Percentiles rank a stretch among this genome's conserved stretches.
These are phyloP conservation scores for Nipponacmea schrenckii DNA, from an alignment of 2,888 invertebrate species.

Conservation along the genomic window DNA sequence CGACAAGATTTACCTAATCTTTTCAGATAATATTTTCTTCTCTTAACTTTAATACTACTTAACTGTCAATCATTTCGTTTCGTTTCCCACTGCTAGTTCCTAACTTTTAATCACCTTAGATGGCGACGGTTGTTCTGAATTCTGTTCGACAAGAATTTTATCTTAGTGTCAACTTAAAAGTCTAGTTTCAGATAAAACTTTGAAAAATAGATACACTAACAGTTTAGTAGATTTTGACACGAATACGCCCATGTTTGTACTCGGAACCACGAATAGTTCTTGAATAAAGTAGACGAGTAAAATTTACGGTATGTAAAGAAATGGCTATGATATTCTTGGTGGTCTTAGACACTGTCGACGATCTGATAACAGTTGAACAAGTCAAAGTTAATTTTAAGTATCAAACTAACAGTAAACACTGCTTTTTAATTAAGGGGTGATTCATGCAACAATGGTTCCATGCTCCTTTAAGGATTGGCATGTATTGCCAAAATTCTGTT, in stretches of 20 bases:
- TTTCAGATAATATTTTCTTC: constrained; percentile 1
- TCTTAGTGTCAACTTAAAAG: constrained; percentile 6
- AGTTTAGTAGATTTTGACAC: neutral
- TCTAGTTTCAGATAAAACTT: neutral
- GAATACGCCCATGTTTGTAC: neutral
- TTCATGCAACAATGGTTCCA: too few species aligned
- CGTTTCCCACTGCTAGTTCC: neutral
- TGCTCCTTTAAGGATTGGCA: too few species aligned
- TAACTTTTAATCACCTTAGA: neutral
- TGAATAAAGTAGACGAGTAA: too few species aligned
- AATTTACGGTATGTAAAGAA: too few species aligned
- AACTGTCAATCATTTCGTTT: constrained; percentile 4
- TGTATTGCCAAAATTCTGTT: too few species aligned
- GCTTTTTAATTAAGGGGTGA: too few species aligned
- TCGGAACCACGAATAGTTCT: too few species aligned
- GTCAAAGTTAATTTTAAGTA: too few species aligned
- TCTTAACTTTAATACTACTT: constrained; percentile 1
- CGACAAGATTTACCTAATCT: constrained; percentile 7
- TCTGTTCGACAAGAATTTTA: constrained; percentile 3
- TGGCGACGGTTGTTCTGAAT: constrained; percentile 2
- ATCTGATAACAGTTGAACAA: too few species aligned
- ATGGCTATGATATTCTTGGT: too few species aligned
- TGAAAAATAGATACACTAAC: neutral
- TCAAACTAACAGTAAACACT: too few species aligned
- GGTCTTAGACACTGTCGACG: too few species aligned